Evolutionary conservation across 1,140 invertebrate genomes (phyloP).

Genomic region (Antheraea mylitta): DNA sequence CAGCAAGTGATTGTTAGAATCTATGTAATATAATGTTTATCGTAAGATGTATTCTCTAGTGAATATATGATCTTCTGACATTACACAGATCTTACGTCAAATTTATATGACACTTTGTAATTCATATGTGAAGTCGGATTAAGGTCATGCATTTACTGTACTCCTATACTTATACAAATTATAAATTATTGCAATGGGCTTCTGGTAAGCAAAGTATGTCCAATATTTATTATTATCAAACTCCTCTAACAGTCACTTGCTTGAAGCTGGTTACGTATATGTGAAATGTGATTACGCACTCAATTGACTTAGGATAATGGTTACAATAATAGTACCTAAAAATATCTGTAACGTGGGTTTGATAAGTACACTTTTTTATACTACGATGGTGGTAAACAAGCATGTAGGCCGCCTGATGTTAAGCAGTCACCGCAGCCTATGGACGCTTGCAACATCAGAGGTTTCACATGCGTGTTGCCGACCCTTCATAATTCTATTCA

Average conservation of each 20-base stretch:
- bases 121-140: background rate
- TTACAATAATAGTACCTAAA: too few relatives aligned
- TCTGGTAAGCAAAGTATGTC: conserved; percentile 38
- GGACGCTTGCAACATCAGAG: too few relatives aligned
- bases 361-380: too few relatives aligned
- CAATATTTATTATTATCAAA: conserved; percentile 31
- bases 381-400: too few relatives aligned
- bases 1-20: conserved; percentile 27
- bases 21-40: background rate
- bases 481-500: too few relatives aligned
- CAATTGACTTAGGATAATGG: background rate
- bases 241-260: conserved; percentile 21
- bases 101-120: too few relatives aligned
- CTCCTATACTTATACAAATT: conserved; percentile 12
- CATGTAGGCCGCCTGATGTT: too few relatives aligned
- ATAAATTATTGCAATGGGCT: conserved; percentile 36
- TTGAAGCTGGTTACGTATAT: conserved; percentile 7
- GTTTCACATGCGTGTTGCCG: too few relatives aligned
- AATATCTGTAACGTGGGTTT: too few relatives aligned
- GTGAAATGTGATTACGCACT: background rate
- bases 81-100: too few relatives aligned
- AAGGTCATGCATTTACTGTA: background rate
- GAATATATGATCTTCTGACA: too few relatives aligned
- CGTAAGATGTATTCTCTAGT: conserved; percentile 20
- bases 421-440: too few relatives aligned